Base-by-base conservation (phyloP, 35 echinoderm and acorn worm species). In the Holothuria glaberrima region DNA sequence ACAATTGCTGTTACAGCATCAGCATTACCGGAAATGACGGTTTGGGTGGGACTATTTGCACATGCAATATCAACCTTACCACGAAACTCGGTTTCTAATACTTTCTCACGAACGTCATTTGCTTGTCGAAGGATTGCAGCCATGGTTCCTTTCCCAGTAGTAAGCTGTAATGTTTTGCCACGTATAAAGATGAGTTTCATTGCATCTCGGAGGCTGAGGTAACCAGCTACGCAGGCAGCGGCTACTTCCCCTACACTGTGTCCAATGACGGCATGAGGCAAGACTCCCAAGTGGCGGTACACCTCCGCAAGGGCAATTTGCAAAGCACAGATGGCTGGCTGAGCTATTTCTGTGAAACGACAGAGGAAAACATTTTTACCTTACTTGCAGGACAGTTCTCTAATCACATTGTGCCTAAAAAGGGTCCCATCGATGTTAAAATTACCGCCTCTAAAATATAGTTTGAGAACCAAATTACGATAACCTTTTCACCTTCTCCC, bases 201-300 rank as follows among this genome's bases (percentile, higher is more conserved):
- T 14, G 90, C 94, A 35, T 88, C 75, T 17, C 46, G 22, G 2
- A 95, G 28, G 20, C 71, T 59, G 0, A 95, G 48, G 29, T 88
- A 70, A 57, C 94, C 94, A 12, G 94, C 89, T 26, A 67, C 74
- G 38, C 84, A 88, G 1, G 90, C 90, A 27, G 94, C 89, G 18
- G 94, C 94, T 38, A 95, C 94, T 56, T 95, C 94, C 12, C 94
- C 94, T 35, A 91, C 94, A 36, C 89, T 91, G 30, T 95, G 94
- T 31, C 94, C 94, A 31, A 95, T 80, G 20, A 95, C 68, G 29
- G 59, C 90, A 33, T 83, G 57, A 19, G 90, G 90, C 9, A 48
- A 34, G 22, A 95, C 27, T 35, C 86, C 90, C 13, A 32, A 73
- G 4, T 56, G 52, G 36, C 56, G 57, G 82, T 79, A 95, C 6